These are phyloP conservation scores for Pheosia gnoma DNA, from an alignment of 2,888 invertebrate genomes.

Conservation along the genomic window DNA sequence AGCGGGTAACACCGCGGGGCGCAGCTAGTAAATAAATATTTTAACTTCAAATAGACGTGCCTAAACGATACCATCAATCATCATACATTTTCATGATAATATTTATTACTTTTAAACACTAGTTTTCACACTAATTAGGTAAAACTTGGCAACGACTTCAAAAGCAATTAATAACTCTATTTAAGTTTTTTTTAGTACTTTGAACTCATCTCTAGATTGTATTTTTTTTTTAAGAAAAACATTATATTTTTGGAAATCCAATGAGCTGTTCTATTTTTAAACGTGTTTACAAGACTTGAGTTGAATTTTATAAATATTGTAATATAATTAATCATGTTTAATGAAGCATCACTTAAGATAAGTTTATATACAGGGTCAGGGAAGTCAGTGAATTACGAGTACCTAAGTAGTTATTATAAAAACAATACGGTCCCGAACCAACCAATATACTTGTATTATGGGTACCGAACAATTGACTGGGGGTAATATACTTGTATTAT, in stretches of 20 bases:
- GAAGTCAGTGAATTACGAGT: no score
- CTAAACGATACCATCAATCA: not conserved
- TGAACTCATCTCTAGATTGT: not conserved
- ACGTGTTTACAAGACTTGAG: no score
- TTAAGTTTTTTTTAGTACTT: not conserved
- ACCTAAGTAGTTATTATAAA: no score
- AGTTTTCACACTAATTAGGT: conserved; percentile 1
- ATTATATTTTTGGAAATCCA: not conserved
- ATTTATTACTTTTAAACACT: not conserved
- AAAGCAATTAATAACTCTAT: not conserved
- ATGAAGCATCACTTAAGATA: no score
- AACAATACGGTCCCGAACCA: no score
- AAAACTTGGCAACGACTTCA: conserved; percentile 7
- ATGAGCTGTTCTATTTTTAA: not conserved
- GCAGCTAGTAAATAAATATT: not conserved
- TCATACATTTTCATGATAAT: not conserved
- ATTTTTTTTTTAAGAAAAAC: not conserved
- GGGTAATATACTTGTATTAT: no score
- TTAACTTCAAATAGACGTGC: not conserved
- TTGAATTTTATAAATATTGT: no score
- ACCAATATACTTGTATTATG: no score
- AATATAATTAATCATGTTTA: no score
- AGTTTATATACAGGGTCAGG: no score
- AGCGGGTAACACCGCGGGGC: no score
- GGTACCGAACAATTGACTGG: no score